These are phyloP conservation scores for Falco novaeseelandiae DNA, from an alignment of 2,797 vertebrate species.

Conservation along the genomic window DNA sequence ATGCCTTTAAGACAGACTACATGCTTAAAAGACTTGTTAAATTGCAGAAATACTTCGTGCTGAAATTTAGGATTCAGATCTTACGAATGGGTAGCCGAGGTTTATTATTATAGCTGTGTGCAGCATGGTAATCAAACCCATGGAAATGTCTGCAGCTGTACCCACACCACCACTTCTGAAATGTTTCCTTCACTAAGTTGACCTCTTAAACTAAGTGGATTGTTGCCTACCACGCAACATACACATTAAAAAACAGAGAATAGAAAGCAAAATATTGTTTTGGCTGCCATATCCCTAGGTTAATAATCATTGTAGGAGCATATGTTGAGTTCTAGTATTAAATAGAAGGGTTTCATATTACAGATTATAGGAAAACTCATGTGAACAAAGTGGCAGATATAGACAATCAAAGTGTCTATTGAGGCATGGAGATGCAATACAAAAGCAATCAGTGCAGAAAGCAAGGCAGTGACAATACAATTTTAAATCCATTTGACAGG, in stretches of 20 bases:
- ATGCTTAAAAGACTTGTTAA: neutral
- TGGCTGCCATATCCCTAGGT: neutral
- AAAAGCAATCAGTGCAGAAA: constrained; percentile 73
- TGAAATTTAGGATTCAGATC: neutral
- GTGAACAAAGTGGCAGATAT: constrained; percentile 66
- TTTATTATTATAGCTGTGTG: neutral
- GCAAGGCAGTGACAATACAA: constrained; percentile 64
- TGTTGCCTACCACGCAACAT: neutral
- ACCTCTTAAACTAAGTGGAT: neutral
- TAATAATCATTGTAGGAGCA: constrained; percentile 40
- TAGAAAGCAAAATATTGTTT: constrained; percentile 13
- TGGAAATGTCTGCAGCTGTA: neutral
- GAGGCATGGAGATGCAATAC: constrained; percentile 73
- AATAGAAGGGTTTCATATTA: constrained; percentile 54
- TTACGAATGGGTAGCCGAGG: neutral
- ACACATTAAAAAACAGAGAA: neutral
- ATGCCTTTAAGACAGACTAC: neutral
- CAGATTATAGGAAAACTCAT: constrained; percentile 58
- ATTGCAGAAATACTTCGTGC: neutral
- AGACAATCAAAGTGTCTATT: constrained; percentile 72
- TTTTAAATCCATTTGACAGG: constrained; percentile 75
- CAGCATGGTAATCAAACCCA: neutral
- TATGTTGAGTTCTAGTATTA: constrained; percentile 42
- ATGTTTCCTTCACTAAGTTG: neutral
- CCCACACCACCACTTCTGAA: neutral